These are phyloP conservation scores for Agrenia bidenticulata DNA, from an alignment of 2,888 invertebrate genomes.

Conservation along the genomic window DNA sequence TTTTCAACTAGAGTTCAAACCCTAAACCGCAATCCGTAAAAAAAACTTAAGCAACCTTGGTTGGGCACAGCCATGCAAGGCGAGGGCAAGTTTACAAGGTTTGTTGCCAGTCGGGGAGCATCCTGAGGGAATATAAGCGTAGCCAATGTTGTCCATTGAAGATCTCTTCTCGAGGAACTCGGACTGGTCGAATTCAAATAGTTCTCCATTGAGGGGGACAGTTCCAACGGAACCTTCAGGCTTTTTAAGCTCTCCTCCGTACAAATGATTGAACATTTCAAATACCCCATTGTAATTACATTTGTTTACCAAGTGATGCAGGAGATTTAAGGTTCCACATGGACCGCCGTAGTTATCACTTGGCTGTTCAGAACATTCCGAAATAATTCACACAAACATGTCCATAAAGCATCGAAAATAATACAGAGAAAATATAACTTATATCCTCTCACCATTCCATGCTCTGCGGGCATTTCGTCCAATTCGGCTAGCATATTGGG, in stretches of 20 bases:
- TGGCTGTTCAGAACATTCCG: slow-evolving; percentile 42
- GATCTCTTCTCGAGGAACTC: slow-evolving; percentile 41
- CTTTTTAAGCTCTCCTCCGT: slow-evolving; percentile 47
- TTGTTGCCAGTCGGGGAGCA: slow-evolving; percentile 27
- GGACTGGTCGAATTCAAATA: slow-evolving; percentile 47
- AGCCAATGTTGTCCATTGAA: slow-evolving; percentile 47
- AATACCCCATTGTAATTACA: slow-evolving; percentile 55
- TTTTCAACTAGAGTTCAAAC: too few species aligned
- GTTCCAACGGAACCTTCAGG: slow-evolving; percentile 40
- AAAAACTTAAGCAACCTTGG: slow-evolving; percentile 32
- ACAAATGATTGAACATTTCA: slow-evolving; percentile 54
- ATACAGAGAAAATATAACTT: not conserved
- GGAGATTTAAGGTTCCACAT: slow-evolving; percentile 42
- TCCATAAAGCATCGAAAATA: too few species aligned
- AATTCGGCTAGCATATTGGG: slow-evolving; percentile 23
- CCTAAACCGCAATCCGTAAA: not conserved
- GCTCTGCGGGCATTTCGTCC: slow-evolving; percentile 28
- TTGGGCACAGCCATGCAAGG: slow-evolving; percentile 51
- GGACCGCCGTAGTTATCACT: slow-evolving; percentile 53
- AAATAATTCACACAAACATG: too few species aligned
- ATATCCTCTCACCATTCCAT: slow-evolving; percentile 37
- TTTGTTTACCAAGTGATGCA: slow-evolving; percentile 53
- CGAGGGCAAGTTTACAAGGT: slow-evolving; percentile 45
- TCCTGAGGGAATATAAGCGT: slow-evolving; percentile 47
- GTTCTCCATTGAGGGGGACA: slow-evolving; percentile 33